Base-by-base conservation (phyloP, 2,797 vertebrate genomes). In the Enteromius fasciolatus region DNA sequence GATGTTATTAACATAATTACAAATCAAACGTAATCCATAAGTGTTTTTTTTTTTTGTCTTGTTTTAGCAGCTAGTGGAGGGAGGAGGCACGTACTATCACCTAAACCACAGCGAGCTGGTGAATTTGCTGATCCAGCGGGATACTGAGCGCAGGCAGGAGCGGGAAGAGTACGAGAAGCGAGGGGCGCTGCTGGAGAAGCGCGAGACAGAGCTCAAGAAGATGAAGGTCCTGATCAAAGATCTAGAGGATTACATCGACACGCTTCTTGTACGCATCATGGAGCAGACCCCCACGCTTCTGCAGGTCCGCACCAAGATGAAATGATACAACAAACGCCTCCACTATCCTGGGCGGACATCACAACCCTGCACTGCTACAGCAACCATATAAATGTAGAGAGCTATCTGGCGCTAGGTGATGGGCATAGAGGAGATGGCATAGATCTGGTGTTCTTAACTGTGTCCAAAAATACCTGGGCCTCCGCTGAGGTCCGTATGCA, bases 221-320 rank as follows among this genome's bases (percentile, higher is more conserved):
- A 93, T 96, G 89, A 96, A 96, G 41, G 92, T 95, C 76, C 95
- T 97, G 57, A 95, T 99, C 85, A 93, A 84, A 0, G 98, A 98
- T 82, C 94, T 99, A 88, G 98, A 99, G 94, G 95, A 97, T 91
- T 99, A 99, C 94, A 99, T 99, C 0, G 98, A 99, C 95, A 96
- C 95, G 80, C 94, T 99, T 90, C 94, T 99, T 88, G 97, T 99
- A 85, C 96, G 96, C 89, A 99, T 99, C 94, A 99, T 99, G 97
- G 98, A 99, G 87, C 96, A 97, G 87, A 98, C 96, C 0, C 98
- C 98, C 33, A 96, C 96, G 0, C 94, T 99, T 82, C 95, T 99
- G 89, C 98, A 99, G 93, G 97, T 98, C 80, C 91, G 94, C 89
- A 92, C 0, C 92, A 97, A 92, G 93, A 88, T 85, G 82, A 94